Conservation (phyloP, 2,888 invertebrate genomes). For the Polydrusus cervinus region DNA sequence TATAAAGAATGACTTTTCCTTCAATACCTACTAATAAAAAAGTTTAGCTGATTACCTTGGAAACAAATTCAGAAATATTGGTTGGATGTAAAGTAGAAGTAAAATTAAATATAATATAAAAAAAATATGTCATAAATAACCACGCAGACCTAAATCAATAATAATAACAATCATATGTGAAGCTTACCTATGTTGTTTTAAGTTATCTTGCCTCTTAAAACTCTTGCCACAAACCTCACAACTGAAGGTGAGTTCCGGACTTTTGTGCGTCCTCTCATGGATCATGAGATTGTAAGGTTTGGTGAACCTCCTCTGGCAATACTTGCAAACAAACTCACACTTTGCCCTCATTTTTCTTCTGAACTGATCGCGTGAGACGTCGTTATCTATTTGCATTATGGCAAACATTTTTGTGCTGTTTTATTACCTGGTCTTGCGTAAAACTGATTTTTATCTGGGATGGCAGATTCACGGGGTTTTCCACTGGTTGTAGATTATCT, state of each 20-base stretch:
- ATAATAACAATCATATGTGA: background rate
- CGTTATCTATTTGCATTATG: constrained; percentile 92
- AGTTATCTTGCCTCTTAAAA: constrained; percentile 97
- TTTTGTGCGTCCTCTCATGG: constrained; percentile 98
- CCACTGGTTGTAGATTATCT: constrained; percentile 32
- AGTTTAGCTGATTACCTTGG: too few relatives aligned
- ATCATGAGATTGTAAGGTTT: constrained; percentile 99
- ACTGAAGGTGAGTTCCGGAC: constrained; percentile 95
- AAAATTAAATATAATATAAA: too few relatives aligned
- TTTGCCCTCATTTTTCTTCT: constrained; percentile 92
- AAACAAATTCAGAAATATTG: too few relatives aligned
- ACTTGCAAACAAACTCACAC: constrained; percentile 99
- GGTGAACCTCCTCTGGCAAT: constrained; percentile 97
- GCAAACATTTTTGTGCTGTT: constrained; percentile 82
- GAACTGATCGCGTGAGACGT: constrained; percentile 89
- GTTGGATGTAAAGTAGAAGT: too few relatives aligned
- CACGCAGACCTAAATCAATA: background rate
- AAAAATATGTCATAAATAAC: too few relatives aligned
- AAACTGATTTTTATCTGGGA: constrained; percentile 45
- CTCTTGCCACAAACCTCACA: constrained; percentile 99
- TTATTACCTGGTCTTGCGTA: constrained; percentile 35
- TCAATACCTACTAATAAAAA: too few relatives aligned
- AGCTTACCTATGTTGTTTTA: constrained; percentile 91
- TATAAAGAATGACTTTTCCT: too few relatives aligned
- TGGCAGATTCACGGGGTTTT: constrained; percentile 47